Percentiles rank a stretch among this genome's conserved stretches.
Conservation (phyloP, 2,113 vertebrate genomes). For the Typhlomys cinereus region DNA sequence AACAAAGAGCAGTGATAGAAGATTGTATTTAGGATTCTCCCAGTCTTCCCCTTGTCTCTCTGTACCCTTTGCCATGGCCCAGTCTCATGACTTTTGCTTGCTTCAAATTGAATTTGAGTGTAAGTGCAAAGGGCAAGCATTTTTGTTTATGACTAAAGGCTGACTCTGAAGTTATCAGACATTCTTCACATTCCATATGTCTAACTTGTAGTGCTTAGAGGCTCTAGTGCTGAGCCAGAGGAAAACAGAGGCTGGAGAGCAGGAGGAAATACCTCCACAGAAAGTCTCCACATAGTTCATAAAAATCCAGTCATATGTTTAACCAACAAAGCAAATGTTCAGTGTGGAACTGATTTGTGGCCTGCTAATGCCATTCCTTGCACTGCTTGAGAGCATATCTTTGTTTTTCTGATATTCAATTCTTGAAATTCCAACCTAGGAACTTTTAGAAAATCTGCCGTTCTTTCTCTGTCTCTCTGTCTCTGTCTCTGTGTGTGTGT, state of each 20-base stretch:
- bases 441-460: not conserved
- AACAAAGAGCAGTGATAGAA: not conserved
- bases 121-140: slow-evolving; percentile 83
- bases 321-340: not conserved
- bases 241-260: slow-evolving; percentile 60
- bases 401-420: slow-evolving; percentile 37
- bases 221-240: slow-evolving; percentile 66
- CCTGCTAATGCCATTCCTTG: not conserved
- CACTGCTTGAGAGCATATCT: not conserved
- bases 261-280: not conserved
- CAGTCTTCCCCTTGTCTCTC: not conserved
- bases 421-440: slow-evolving; percentile 54
- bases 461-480: not conserved
- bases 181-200: slow-evolving; percentile 89
- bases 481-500: not conserved
- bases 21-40: slow-evolving; percentile 9
- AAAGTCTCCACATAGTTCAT: not conserved
- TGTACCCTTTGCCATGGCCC: not conserved
- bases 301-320: not conserved
- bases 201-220: slow-evolving; percentile 83
- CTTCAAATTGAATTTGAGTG: slow-evolving; percentile 67
- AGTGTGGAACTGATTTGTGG: slow-evolving; percentile 44
- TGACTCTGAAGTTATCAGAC: slow-evolving; percentile 84
- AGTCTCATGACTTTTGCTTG: slow-evolving; percentile 72
- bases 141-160: slow-evolving; percentile 82